Evolutionary conservation across 2,888 invertebrate genomes (phyloP).

Genomic region (Prostheceraeus crozeri): DNA sequence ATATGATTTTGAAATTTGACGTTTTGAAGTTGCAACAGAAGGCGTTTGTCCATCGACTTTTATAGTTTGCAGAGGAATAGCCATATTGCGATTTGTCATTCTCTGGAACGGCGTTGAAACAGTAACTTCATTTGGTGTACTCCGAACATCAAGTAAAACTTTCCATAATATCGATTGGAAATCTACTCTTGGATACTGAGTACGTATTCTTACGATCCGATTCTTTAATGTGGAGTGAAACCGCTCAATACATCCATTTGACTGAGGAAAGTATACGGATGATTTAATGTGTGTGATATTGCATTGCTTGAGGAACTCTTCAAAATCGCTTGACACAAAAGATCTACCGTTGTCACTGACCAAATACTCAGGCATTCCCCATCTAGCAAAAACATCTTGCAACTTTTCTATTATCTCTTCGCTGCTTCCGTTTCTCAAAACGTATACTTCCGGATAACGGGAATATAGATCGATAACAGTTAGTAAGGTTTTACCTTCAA

Average conservation of each 20-base stretch:
- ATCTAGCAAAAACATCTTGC: constrained; percentile 15
- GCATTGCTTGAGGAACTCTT: not conserved
- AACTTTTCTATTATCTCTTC: constrained; percentile 6
- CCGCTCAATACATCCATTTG: constrained; percentile 6
- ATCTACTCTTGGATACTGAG: not conserved
- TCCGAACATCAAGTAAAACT: constrained; percentile 7
- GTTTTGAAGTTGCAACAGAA: too few relatives aligned
- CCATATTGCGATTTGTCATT: too few relatives aligned
- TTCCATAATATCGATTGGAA: not conserved
- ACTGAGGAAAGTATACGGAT: constrained; percentile 11
- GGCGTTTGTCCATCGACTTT: too few relatives aligned
- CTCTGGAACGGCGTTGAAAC: too few relatives aligned
- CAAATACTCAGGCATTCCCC: constrained; percentile 1
- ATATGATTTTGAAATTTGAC: too few relatives aligned
- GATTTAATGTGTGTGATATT: constrained; percentile 19
- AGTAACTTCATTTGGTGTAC: constrained; percentile 18
- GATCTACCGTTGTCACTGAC: constrained; percentile 6
- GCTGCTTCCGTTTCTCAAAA: not conserved
- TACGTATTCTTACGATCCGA: not conserved
- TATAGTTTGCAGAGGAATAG: too few relatives aligned
- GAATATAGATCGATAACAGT: constrained; percentile 12
- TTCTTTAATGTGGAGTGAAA: constrained; percentile 5
- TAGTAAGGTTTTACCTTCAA: not conserved
- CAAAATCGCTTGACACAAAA: constrained; percentile 15
- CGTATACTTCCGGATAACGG: constrained; percentile 3